Percentiles rank a stretch among this genome's conserved stretches.
phyloP scores from a whole-genome alignment of 1,140 invertebrate genomes.

The Drosophila takahashii region DNA sequence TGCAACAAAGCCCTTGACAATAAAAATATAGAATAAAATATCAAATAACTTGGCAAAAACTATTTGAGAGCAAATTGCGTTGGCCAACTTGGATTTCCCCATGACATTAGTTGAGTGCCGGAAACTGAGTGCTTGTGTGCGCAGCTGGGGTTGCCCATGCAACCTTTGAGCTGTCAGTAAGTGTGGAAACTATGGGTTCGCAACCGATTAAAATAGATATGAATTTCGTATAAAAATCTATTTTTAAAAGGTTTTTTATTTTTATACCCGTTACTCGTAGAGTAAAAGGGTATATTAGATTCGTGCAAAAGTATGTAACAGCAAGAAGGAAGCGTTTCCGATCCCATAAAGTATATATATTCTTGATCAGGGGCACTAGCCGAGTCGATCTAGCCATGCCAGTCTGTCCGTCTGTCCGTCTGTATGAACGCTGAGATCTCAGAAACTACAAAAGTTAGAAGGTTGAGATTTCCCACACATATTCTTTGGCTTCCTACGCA shows the following conservation, averaged over 20 bases:
- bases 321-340: too few relatives aligned
- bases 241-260: background rate
- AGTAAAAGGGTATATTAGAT: too few relatives aligned
- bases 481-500: too few relatives aligned
- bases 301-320: too few relatives aligned
- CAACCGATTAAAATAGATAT: background rate
- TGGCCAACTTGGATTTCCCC: constrained; percentile 41
- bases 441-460: too few relatives aligned
- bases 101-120: constrained; percentile 43
- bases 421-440: too few relatives aligned
- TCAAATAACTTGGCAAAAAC: constrained; percentile 69
- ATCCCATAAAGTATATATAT: too few relatives aligned
- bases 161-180: constrained; percentile 19
- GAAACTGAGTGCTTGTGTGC: constrained; percentile 1
- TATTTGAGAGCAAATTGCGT: constrained; percentile 42
- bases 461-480: too few relatives aligned
- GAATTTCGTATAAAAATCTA: background rate
- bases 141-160: constrained; percentile 15
- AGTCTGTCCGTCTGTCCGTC: too few relatives aligned
- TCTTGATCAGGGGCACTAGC: too few relatives aligned
- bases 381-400: too few relatives aligned
- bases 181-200: background rate
- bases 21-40: constrained; percentile 59
- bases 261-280: too few relatives aligned
- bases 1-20: constrained; percentile 72